phyloP scores from a whole-genome alignment of 2,113 vertebrate species.

The Pterophyllum scalare region DNA sequence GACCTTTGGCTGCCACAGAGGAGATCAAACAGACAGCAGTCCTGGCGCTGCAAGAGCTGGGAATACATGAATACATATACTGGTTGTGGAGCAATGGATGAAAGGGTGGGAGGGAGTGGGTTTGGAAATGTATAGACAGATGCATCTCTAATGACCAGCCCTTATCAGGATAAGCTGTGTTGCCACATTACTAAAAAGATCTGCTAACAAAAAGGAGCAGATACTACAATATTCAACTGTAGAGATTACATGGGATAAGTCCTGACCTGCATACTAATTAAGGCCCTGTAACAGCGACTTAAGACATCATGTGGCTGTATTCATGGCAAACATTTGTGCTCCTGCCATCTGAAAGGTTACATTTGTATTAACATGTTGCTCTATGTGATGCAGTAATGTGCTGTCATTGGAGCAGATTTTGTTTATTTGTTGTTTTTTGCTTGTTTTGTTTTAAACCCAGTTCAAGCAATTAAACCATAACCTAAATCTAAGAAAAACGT shows the following conservation, averaged over 20 bases:
- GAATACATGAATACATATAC: constrained; percentile 50
- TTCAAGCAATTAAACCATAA: background rate
- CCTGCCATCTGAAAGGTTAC: background rate
- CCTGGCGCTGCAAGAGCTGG: background rate
- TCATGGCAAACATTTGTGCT: background rate
- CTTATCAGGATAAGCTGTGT: background rate
- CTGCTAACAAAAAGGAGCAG: background rate
- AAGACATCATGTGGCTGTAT: background rate
- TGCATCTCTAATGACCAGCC: background rate
- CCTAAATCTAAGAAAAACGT: too few species aligned
- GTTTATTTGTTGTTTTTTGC: too few species aligned
- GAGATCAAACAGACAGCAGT: constrained; percentile 43
- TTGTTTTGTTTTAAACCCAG: background rate
- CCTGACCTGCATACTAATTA: background rate
- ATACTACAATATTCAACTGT: too few species aligned
- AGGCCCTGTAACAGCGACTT: background rate
- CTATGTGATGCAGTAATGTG: background rate
- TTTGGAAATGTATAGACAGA: background rate
- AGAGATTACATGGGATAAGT: background rate
- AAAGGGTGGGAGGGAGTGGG: background rate
- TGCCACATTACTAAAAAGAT: background rate
- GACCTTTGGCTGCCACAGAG: constrained; percentile 18
- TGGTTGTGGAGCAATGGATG: background rate
- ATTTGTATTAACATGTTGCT: accelerated
- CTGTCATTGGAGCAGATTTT: too few species aligned